phyloP scores from a whole-genome alignment of 2,113 vertebrate species.

The Psittacula cyanocephala region DNA sequence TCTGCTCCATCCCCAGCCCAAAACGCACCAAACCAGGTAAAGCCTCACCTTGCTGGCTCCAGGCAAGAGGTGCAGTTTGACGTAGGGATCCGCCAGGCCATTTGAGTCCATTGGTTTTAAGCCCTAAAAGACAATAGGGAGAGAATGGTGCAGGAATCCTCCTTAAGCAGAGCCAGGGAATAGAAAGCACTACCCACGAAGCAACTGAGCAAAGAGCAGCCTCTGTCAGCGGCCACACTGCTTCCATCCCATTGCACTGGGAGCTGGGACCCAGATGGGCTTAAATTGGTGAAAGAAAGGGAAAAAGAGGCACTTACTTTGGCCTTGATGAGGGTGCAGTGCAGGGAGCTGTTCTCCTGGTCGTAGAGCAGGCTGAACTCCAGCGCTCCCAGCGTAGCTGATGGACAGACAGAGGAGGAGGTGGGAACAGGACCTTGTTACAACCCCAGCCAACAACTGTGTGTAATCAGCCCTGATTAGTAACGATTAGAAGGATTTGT shows the following conservation, averaged over 20 bases:
- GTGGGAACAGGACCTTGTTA: background rate
- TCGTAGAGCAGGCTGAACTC: conserved; percentile 93
- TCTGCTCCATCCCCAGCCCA: background rate
- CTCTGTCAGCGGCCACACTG: background rate
- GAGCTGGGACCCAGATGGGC: background rate
- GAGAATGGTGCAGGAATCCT: rapidly evolving
- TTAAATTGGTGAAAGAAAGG: rapidly evolving
- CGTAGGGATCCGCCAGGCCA: conserved; percentile 92
- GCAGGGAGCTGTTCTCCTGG: conserved; percentile 90
- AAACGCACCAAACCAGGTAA: background rate
- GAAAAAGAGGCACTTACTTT: conserved; percentile 75
- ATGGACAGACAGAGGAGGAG: background rate
- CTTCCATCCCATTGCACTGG: background rate
- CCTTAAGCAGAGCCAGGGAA: too few relatives aligned
- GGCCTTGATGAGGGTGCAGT: conserved; percentile 90
- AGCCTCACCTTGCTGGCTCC: conserved; percentile 93
- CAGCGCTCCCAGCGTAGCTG: conserved; percentile 91
- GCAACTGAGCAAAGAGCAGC: background rate
- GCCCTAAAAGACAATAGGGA: conserved; percentile 73
- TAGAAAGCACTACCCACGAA: background rate
- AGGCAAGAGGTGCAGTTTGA: conserved; percentile 93
- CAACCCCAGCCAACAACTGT: background rate
- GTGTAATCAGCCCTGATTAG: background rate
- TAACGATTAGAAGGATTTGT: background rate
- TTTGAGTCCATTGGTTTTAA: conserved; percentile 98